Conservation (phyloP, 2,797 vertebrate genomes). For the Etheostoma perlongum region DNA sequence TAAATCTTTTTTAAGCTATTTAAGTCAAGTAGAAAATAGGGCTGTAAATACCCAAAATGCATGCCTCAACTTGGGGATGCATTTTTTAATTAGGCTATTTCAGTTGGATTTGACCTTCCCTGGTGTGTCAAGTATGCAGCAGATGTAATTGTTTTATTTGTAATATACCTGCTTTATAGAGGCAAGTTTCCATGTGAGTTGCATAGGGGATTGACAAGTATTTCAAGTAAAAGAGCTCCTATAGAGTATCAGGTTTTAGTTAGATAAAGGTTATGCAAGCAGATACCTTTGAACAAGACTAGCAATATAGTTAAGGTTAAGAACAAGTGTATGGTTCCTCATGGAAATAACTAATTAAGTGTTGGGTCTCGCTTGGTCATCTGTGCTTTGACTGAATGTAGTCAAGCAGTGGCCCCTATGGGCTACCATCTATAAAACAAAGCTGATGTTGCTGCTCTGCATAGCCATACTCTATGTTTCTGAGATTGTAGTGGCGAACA, state of each 20-base stretch:
- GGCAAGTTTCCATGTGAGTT: neutral
- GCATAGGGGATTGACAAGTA: slow-evolving; percentile 27
- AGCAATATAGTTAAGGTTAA: slow-evolving; percentile 48
- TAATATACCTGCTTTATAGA: neutral
- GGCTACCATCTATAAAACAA: slow-evolving; percentile 75
- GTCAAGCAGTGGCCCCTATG: slow-evolving; percentile 82
- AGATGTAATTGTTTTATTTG: slow-evolving; percentile 17
- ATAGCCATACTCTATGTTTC: slow-evolving; percentile 45
- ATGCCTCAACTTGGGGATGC: slow-evolving; percentile 5
- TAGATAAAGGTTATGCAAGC: slow-evolving; percentile 28
- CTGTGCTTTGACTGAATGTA: slow-evolving; percentile 59
- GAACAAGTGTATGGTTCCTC: slow-evolving; percentile 55
- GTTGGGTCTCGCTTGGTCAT: slow-evolving; percentile 47
- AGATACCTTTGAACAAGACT: slow-evolving; percentile 32
- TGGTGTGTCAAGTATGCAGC: slow-evolving; percentile 20
- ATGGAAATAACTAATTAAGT: slow-evolving; percentile 63
- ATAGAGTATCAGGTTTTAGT: slow-evolving; percentile 38
- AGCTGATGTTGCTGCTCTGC: slow-evolving; percentile 49
- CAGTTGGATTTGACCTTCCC: slow-evolving; percentile 25
- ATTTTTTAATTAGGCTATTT: slow-evolving; percentile 30
- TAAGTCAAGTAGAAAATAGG: slow-evolving; percentile 34
- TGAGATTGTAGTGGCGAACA: slow-evolving; percentile 46
- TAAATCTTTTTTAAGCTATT: slow-evolving; percentile 19
- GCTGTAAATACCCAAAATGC: slow-evolving; percentile 24
- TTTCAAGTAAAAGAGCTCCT: slow-evolving; percentile 23